Evolutionary conservation across 2,113 vertebrate species (phyloP), one percentile per base, ranked within the genome.

Genomic region (Neodon shergylaensis): DNA sequence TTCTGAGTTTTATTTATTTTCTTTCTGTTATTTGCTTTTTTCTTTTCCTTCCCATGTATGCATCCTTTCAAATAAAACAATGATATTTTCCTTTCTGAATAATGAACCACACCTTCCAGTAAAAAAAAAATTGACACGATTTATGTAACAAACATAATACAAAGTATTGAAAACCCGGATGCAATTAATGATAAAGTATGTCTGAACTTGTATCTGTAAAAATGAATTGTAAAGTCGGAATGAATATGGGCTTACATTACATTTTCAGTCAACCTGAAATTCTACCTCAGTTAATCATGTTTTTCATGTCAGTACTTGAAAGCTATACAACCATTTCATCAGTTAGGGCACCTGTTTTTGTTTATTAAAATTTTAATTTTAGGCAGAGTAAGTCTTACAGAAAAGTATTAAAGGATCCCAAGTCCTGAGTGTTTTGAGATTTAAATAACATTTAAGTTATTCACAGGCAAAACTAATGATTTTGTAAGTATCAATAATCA

Each of bases 381-480:
- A 44, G 66, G 2, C 24, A 54, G 90, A 83, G 22, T 33, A 79
- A 5, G 36, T 87, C 33, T 76, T 76, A 61, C 1, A 96, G 54
- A 84, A 92, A 79, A 65, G 82, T 47, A 2, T 36, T 11, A 72
- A 1, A 91, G 16, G 89, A 90, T 11, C 21, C 10, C 42, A 94
- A 78, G 10, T 81, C 9, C 33, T 87, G 5, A 42, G 24, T 49
- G 17, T 7, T 89, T 81, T 65, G 28, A 81, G 24, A 95, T 49
- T 78, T 21, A 87, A 90, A 79, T 91, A 14, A 93, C 24, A 42
- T 49, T 93, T 39, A 61, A 76, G 24, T 91, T 92, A 10, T 52
- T 91, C 76, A 73, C 52, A 13, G 28, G 14, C 13, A 52, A 54
- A 94, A 94, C 83, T 47, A n/a, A 93, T 93, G 88, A 96, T 92